Evolutionary conservation across 2,888 invertebrate species (phyloP).

Genomic region (Gnatocerus cornutus): DNA sequence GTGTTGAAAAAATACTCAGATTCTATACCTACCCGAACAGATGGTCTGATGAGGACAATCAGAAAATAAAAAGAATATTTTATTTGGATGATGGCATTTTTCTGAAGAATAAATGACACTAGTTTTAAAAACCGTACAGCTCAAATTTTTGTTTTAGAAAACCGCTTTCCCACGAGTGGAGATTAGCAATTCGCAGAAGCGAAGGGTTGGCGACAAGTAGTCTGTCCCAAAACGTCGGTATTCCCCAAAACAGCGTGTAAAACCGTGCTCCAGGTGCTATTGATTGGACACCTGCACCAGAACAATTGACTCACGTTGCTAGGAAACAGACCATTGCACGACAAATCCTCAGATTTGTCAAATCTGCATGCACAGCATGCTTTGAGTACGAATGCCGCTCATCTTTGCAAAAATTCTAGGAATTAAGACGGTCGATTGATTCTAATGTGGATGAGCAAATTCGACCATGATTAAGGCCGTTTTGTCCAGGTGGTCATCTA

Average conservation of each 20-base stretch:
- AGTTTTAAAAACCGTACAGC: too few relatives aligned
- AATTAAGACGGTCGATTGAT: constrained; percentile 39
- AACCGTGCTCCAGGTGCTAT: constrained; percentile 68
- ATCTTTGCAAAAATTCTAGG: constrained; percentile 23
- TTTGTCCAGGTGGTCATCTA: constrained; percentile 43
- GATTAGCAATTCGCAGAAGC: neutral
- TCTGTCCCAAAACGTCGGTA: constrained; percentile 62
- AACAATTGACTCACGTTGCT: constrained; percentile 70
- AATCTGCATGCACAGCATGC: constrained; percentile 66
- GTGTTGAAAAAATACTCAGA: constrained; percentile 1
- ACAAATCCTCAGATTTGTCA: constrained; percentile 69
- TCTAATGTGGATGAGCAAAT: constrained; percentile 30
- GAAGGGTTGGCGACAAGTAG: constrained; percentile 62
- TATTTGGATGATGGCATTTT: too few relatives aligned
- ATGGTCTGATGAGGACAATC: neutral
- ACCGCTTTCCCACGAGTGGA: too few relatives aligned
- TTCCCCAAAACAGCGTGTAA: constrained; percentile 65
- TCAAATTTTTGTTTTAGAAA: too few relatives aligned
- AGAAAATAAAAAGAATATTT: too few relatives aligned
- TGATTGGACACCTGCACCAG: constrained; percentile 71
- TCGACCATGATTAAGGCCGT: constrained; percentile 27
- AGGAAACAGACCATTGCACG: constrained; percentile 69
- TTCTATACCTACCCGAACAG: neutral
- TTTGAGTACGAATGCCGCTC: constrained; percentile 17
- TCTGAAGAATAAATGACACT: too few relatives aligned